These are phyloP conservation scores for Helarctos malayanus DNA, from an alignment of 2,797 vertebrate species.

Conservation along the genomic window DNA sequence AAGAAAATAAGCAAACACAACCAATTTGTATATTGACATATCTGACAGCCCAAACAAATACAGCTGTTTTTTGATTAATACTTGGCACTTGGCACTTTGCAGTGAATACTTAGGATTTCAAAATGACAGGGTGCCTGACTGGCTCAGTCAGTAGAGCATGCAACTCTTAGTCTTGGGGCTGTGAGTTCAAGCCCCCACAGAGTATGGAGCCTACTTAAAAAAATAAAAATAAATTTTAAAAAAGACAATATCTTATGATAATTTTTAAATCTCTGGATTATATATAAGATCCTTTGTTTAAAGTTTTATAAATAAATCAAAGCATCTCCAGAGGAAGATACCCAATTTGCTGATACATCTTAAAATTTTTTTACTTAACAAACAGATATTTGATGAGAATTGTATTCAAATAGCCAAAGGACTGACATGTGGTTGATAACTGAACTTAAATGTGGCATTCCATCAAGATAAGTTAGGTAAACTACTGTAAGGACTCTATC, in stretches of 20 bases:
- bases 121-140: neutral
- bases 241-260: neutral
- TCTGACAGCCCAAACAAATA: constrained; percentile 8
- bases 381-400: neutral
- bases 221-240: neutral
- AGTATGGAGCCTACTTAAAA: neutral
- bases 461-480: neutral
- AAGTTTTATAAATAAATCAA: neutral
- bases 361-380: neutral
- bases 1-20: constrained; percentile 33
- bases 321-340: neutral
- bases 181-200: neutral
- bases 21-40: neutral
- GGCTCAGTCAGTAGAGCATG: neutral
- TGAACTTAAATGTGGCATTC: neutral
- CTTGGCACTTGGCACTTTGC: constrained; percentile 6
- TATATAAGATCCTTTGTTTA: neutral
- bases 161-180: neutral
- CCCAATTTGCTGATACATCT: neutral
- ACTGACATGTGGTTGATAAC: neutral
- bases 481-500: neutral
- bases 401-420: neutral
- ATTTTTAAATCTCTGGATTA: neutral
- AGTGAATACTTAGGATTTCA: neutral
- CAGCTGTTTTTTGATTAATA: neutral